phyloP scores from a whole-genome alignment of 2,113 vertebrate species.

The Agelaius tricolor region DNA sequence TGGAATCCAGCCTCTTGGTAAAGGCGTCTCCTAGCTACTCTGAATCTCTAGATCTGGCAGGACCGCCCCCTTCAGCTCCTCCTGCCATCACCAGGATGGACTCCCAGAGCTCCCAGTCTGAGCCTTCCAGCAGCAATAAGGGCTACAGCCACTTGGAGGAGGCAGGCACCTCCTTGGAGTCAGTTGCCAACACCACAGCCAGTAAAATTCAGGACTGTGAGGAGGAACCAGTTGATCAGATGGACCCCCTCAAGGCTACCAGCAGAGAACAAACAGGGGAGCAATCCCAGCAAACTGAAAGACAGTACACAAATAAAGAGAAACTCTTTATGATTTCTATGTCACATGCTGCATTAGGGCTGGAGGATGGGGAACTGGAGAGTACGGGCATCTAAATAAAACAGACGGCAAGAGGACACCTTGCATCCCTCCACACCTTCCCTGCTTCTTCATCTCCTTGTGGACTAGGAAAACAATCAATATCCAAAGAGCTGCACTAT shows the following conservation, averaged over 20 bases:
- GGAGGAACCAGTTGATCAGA: slow-evolving; percentile 28
- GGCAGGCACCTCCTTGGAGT: slow-evolving; percentile 86
- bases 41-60: slow-evolving; percentile 67
- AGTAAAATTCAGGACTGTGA: slow-evolving; percentile 70
- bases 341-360: slow-evolving; percentile 63
- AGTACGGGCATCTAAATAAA: slow-evolving; percentile 71
- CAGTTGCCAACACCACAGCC: slow-evolving; percentile 69
- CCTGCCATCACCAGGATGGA: slow-evolving; percentile 67
- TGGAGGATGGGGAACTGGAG: slow-evolving; percentile 74
- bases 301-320: slow-evolving; percentile 85
- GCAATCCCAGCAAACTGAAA: slow-evolving; percentile 58
- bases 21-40: slow-evolving; percentile 73
- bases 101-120: slow-evolving; percentile 85
- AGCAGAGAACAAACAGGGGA: slow-evolving; percentile 46
- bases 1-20: slow-evolving; percentile 74
- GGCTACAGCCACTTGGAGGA: slow-evolving; percentile 91
- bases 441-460: slow-evolving; percentile 22
- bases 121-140: slow-evolving; percentile 86
- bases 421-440: slow-evolving; percentile 20
- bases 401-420: not conserved
- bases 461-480: slow-evolving; percentile 48
- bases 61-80: slow-evolving; percentile 56
- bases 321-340: slow-evolving; percentile 85
- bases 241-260: slow-evolving; percentile 55
- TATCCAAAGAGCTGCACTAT: slow-evolving; percentile 81